phyloP scores from a whole-genome alignment of 1,140 invertebrate genomes.

The Hydropsyche tenuis region DNA sequence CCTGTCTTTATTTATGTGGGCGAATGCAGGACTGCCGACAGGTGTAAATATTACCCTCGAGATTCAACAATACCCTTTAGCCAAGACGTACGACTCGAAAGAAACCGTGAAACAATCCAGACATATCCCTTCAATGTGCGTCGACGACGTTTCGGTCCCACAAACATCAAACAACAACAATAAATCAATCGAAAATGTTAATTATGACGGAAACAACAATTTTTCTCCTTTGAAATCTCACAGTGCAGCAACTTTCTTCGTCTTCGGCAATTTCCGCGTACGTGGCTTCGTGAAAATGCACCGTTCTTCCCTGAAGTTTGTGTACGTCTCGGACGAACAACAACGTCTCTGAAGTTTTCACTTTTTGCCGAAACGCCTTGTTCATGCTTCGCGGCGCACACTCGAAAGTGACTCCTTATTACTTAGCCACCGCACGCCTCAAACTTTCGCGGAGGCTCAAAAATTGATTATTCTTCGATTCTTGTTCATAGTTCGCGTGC shows the following conservation, averaged over 20 bases:
- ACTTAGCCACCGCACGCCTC: not conserved
- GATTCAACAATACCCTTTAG: not conserved
- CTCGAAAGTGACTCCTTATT: slow-evolving; percentile 9
- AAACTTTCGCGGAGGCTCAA: not conserved
- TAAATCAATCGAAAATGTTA: too few relatives aligned
- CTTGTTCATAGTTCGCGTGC: too few relatives aligned
- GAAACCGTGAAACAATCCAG: too few relatives aligned
- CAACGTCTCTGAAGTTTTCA: slow-evolving; percentile 20
- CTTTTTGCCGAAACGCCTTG: slow-evolving; percentile 29
- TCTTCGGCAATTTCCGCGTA: not conserved
- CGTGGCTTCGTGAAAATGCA: slow-evolving; percentile 3
- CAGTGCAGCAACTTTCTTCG: not conserved
- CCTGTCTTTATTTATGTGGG: slow-evolving; percentile 21
- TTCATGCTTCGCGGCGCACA: slow-evolving; percentile 6
- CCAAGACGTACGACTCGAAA: not conserved
- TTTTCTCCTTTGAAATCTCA: not conserved
- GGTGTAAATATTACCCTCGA: slow-evolving; percentile 11
- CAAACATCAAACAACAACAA: too few relatives aligned
- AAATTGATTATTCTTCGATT: too few relatives aligned
- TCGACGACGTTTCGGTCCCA: too few relatives aligned
- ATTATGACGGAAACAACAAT: not conserved
- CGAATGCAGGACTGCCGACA: not conserved
- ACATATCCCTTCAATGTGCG: too few relatives aligned
- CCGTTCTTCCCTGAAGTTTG: not conserved
- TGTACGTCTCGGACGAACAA: slow-evolving; percentile 2